Conservation (phyloP, 2,113 vertebrate genomes). For the Serinus canaria region DNA sequence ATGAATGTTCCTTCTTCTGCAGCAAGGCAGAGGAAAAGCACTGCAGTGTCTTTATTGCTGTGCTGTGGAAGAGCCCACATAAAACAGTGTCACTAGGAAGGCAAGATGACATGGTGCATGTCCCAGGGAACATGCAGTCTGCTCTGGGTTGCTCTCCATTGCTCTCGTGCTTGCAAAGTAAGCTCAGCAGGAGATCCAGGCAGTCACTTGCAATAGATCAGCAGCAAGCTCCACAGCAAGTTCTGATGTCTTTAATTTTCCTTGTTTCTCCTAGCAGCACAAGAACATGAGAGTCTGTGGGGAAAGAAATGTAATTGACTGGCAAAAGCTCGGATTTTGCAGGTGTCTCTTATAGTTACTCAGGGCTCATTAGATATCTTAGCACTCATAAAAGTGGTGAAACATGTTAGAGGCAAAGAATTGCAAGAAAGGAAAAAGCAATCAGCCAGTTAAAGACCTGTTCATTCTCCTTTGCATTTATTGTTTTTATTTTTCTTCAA, state of each 20-base stretch:
- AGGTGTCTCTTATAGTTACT: constrained; percentile 27
- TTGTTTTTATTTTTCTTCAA: not conserved
- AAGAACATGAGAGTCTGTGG: not conserved
- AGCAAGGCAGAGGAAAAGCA: not conserved
- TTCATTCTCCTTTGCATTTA: not conserved
- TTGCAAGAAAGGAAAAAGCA: not conserved
- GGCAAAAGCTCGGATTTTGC: constrained; percentile 32
- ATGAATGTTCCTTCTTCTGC: not conserved
- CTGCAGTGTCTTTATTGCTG: not conserved
- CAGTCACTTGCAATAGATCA: not conserved
- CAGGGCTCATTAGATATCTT: constrained; percentile 1
- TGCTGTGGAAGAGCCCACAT: not conserved
- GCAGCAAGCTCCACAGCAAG: not conserved
- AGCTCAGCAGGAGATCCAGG: not conserved
- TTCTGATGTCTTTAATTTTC: not conserved
- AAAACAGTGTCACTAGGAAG: not conserved
- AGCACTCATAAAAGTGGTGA: not conserved
- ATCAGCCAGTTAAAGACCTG: not conserved
- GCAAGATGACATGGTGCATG: fast-evolving
- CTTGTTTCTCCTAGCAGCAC: not conserved
- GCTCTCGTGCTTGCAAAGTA: not conserved
- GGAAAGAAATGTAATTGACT: constrained; percentile 12
- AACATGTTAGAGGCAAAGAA: constrained; percentile 1
- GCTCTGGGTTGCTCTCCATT: not conserved
- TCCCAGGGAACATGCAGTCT: not conserved